These are phyloP conservation scores for Lytechinus variegatus DNA, from an alignment of 35 echinoderm and acorn worm species.

Conservation along the genomic window DNA sequence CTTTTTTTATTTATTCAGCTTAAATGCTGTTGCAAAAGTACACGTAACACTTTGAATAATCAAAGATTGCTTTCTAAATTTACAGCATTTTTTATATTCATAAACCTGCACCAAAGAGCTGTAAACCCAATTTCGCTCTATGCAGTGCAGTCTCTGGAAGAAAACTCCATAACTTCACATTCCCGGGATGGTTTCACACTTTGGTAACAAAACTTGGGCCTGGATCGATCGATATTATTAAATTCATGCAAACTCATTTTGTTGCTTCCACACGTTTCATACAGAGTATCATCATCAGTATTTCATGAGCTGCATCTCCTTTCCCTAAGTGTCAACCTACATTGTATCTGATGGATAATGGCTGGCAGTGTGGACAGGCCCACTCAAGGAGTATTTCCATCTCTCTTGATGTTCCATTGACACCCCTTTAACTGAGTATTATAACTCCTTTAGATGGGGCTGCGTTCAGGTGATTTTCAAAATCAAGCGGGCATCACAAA, in stretches of 20 bases:
- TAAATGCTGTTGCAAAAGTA: neutral
- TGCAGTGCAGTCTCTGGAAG: neutral
- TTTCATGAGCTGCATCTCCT: neutral
- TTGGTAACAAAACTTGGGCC: neutral
- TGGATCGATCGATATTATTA: neutral
- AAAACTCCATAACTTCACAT: neutral
- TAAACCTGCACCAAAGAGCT: neutral
- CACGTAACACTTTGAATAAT: neutral
- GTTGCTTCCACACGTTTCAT: neutral
- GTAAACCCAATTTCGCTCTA: neutral
- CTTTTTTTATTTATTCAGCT: no score
- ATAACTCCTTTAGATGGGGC: neutral
- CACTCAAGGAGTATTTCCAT: neutral
- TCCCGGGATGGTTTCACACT: neutral
- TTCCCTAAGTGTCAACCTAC: neutral
- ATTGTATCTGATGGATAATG: neutral
- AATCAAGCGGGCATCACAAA: neutral
- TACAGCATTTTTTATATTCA: no score
- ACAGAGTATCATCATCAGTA: neutral
- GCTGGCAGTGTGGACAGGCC: neutral
- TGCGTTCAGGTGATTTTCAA: no score
- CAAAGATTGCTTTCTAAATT: neutral
- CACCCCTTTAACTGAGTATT: neutral
- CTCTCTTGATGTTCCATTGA: neutral
- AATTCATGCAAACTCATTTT: neutral